Evolutionary conservation across 2,113 vertebrate genomes (phyloP).

Genomic region (Pachyramphus minor): DNA sequence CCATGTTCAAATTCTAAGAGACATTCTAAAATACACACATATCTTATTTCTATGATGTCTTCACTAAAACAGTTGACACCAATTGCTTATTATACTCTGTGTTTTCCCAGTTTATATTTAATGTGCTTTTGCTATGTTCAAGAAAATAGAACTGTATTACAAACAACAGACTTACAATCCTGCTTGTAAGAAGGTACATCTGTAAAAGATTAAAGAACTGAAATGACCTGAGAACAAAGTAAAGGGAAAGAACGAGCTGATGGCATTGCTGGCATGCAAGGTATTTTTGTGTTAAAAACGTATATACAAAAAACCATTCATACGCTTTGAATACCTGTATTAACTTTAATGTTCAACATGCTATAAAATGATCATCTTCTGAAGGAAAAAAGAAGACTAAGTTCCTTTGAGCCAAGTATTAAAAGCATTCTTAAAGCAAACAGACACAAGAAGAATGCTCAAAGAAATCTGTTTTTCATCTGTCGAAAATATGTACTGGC

Average conservation of each 20-base stretch:
- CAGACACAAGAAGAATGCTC: slow-evolving; percentile 55
- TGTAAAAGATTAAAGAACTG: slow-evolving; percentile 18
- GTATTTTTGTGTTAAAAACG: neutral
- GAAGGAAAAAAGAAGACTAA: neutral
- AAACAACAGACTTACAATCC: neutral
- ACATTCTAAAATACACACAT: neutral
- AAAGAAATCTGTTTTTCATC: slow-evolving; percentile 67
- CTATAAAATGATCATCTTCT: neutral
- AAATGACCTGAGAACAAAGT: neutral
- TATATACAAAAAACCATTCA: neutral
- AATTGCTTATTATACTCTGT: neutral
- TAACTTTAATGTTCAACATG: neutral
- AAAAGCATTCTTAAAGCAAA: slow-evolving; percentile 70
- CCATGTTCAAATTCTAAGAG: neutral
- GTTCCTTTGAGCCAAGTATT: slow-evolving; percentile 52
- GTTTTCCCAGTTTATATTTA: neutral
- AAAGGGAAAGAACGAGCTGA: neutral
- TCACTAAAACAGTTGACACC: neutral
- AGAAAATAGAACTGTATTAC: neutral
- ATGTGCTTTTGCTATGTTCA: neutral
- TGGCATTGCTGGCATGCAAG: neutral
- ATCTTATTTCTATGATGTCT: neutral
- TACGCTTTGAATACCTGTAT: neutral
- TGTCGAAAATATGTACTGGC: slow-evolving; percentile 54
- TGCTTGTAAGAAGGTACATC: neutral